A percentile compares a stretch with the other conserved stretches of the same genome.
These are phyloP conservation scores for Acrossocheilus fasciatus DNA, from an alignment of 2,797 vertebrate species.

Conservation along the genomic window DNA sequence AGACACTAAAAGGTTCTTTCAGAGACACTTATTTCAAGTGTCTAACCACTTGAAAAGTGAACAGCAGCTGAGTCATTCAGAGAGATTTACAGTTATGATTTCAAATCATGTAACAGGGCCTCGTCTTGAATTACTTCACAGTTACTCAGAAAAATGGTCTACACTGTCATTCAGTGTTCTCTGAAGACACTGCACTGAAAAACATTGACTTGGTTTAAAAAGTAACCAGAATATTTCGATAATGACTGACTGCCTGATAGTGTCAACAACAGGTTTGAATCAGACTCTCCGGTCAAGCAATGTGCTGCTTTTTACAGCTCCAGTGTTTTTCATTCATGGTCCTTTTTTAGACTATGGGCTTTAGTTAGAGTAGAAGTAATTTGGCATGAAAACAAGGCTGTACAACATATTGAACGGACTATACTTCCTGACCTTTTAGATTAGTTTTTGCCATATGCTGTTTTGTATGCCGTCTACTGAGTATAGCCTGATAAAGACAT, in stretches of 20 bases:
- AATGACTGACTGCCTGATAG: background rate
- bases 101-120: constrained; percentile 1
- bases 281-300: background rate
- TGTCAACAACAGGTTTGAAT: background rate
- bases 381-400: background rate
- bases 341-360: background rate
- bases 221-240: background rate
- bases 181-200: background rate
- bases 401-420: background rate
- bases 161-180: background rate
- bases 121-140: background rate
- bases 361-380: background rate
- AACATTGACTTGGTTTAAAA: background rate
- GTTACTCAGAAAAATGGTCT: background rate
- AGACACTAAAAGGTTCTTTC: background rate
- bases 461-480: background rate
- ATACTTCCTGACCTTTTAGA: background rate
- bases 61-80: constrained; percentile 18
- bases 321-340: background rate
- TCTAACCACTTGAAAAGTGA: constrained; percentile 34
- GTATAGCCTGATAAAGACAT: background rate
- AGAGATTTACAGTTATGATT: constrained; percentile 24
- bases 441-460: background rate
- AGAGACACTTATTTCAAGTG: background rate
- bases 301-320: background rate